Base-by-base conservation (phyloP, 2,113 vertebrate species). In the Oostethus manadensis region DNA sequence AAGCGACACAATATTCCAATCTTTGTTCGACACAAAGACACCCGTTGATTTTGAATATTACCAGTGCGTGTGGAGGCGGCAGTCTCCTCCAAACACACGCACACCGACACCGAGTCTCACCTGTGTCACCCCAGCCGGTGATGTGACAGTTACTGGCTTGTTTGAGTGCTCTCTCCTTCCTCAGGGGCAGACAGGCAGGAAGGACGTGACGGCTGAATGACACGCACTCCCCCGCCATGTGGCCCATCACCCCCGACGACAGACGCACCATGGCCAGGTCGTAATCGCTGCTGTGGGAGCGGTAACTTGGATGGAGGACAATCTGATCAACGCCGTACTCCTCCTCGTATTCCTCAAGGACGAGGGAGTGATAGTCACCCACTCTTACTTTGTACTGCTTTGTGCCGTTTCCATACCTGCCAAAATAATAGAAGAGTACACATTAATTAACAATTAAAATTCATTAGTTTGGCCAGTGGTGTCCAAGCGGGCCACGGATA, bases 91-190 rank as follows among this genome's bases (percentile, higher is more conserved):
- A 43, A 18, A 42, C 55, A 51, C 20, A 64, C 47, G 61, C 23
- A 44, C n/a, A n/a, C 57, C 55, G 33, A 57, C 51, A 62, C 61
- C 46, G 45, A 44, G 7, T 2, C 71, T 87, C 82, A 99, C 97
- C 97, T 90, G 97, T 99, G 85, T 99, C 97, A 17, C 97, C 97
- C 97, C 97, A 99, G 68, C 97, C 97, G 0, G 95, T 97, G 74
- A 99, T 93, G 22, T 93, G 92, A 68, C 97, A 99, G 71, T 91
- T 94, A 45, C 87, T 88, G 54, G 93, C 89, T 13, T 89, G 92
- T 84, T 92, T 95, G 57, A 94, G 90, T 6, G 91, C 93, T 54
- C 88, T 87, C 78, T 99, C 97, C 51, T 90, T 90, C 67, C 80
- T 77, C 21, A 79, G 17, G 0, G 97, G 96, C 80, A 99, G 71